Conservation (phyloP, 2,888 invertebrate species). For the Tachina lurida region DNA sequence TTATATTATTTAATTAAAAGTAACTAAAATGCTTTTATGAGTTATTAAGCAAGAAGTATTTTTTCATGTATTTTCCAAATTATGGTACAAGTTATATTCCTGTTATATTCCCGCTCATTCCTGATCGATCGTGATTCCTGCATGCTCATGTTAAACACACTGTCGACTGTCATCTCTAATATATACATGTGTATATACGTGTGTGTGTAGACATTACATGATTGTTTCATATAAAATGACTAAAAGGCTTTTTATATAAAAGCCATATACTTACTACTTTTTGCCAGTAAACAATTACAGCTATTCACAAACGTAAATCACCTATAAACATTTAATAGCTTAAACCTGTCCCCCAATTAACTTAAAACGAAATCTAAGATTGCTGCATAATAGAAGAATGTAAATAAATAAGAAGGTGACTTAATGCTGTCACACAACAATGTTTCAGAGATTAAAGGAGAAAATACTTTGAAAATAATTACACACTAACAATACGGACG, state of each 20-base stretch:
- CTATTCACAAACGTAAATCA: background rate
- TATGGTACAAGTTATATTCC: no score
- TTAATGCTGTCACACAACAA: background rate
- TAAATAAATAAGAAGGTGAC: conserved; percentile 15
- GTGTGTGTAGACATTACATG: no score
- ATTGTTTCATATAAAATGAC: no score
- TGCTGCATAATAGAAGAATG: background rate
- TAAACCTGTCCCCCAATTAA: conserved; percentile 30
- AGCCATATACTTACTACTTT: background rate
- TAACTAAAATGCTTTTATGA: no score
- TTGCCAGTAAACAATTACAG: background rate
- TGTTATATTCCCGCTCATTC: no score
- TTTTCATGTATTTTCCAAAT: no score
- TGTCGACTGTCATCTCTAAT: no score
- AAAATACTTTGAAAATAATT: conserved; percentile 38
- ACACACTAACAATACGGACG: conserved; percentile 53
- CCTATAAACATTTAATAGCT: background rate
- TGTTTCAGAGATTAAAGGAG: conserved; percentile 27
- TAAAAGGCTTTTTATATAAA: background rate
- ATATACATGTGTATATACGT: no score
- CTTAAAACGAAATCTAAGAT: background rate
- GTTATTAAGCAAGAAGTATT: no score
- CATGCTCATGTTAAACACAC: no score
- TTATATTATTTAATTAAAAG: no score
- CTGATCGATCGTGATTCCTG: no score